These are phyloP conservation scores for Myioborus melanocephalus DNA, from an alignment of 2,797 vertebrate genomes.

Conservation along the genomic window DNA sequence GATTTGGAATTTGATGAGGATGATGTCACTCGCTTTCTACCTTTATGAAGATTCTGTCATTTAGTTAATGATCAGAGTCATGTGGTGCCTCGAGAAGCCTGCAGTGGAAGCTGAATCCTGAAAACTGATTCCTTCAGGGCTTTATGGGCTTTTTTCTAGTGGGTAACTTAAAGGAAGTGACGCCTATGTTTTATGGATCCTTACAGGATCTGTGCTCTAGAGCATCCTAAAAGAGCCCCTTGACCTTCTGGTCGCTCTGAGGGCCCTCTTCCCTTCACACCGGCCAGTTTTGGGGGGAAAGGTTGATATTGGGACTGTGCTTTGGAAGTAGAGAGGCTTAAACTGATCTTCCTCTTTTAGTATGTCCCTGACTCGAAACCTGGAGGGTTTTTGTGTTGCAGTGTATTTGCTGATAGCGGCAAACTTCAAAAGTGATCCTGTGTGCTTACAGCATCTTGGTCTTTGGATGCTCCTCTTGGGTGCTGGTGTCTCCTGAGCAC, in stretches of 20 bases:
- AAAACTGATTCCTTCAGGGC: neutral
- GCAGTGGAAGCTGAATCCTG: neutral
- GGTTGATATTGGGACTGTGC: neutral
- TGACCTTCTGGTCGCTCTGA: neutral
- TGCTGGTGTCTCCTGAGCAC: neutral
- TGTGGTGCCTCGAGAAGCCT: neutral
- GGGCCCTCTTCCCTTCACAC: neutral
- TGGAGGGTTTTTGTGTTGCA: accelerated
- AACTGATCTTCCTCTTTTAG: neutral
- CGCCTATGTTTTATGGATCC: neutral
- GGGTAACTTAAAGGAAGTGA: neutral
- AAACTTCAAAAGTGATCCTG: neutral
- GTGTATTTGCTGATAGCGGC: neutral
- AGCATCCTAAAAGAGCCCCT: neutral
- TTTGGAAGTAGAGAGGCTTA: neutral
- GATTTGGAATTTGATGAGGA: neutral
- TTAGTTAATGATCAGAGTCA: neutral
- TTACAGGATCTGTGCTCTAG: neutral
- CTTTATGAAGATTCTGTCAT: neutral
- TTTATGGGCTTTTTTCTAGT: neutral
- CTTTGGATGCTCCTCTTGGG: neutral
- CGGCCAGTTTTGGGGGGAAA: accelerated
- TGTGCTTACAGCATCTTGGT: neutral
- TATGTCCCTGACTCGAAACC: neutral
- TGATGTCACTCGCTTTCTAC: neutral